These are phyloP conservation scores for Xanthorhoe designata DNA, from an alignment of 2,888 invertebrate genomes.

Conservation along the genomic window DNA sequence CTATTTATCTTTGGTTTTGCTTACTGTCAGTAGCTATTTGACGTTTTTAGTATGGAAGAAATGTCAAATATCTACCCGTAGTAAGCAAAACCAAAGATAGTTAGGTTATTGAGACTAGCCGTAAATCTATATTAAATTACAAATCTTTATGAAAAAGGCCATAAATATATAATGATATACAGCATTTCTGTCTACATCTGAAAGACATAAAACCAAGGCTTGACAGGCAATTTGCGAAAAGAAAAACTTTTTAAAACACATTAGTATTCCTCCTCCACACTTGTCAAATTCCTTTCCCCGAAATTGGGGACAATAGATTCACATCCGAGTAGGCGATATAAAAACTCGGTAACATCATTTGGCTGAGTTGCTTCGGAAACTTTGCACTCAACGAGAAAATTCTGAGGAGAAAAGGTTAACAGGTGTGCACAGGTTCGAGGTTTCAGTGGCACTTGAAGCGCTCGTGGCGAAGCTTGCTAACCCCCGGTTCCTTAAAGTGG, in stretches of 20 bases:
- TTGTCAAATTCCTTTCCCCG: constrained; percentile 25
- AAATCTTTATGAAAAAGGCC: no score
- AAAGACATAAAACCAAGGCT: background rate
- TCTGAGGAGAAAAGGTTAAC: constrained; percentile 33
- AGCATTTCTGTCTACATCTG: background rate
- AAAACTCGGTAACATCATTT: constrained; percentile 54
- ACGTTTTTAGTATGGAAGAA: no score
- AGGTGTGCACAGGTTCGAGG: constrained; percentile 17
- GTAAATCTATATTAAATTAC: no score
- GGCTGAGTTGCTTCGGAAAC: constrained; percentile 50
- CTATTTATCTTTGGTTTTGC: no score
- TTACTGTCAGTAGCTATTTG: no score
- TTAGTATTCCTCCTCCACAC: constrained; percentile 15
- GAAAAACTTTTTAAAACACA: constrained; percentile 6
- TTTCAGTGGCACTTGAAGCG: background rate
- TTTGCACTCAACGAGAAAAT: constrained; percentile 58
- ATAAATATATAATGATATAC: no score
- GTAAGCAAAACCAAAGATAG: no score
- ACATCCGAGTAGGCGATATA: constrained; percentile 33
- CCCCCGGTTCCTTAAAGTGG: no score
- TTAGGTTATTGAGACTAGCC: no score
- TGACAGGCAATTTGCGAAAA: background rate
- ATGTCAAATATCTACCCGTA: no score
- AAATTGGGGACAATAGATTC: constrained; percentile 44
- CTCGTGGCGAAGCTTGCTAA: no score